Conservation (phyloP, 2,113 vertebrate species). For the Pampusana beccarii region DNA sequence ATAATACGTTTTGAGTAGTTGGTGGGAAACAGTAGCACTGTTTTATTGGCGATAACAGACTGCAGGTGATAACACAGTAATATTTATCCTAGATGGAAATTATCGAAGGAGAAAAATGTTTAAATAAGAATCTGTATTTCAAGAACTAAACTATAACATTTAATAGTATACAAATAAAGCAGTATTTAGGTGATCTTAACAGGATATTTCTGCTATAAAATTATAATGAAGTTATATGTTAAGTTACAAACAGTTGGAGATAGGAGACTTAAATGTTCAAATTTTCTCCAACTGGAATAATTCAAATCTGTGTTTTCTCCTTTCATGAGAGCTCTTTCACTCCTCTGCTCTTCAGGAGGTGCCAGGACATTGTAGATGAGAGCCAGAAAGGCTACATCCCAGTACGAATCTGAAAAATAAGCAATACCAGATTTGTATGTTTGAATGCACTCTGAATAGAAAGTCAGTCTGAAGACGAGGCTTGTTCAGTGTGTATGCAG, state of each 20-base stretch:
- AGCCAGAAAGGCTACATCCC: not conserved
- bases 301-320: not conserved
- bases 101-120: constrained; percentile 1
- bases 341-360: not conserved
- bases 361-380: no score
- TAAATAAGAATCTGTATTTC: not conserved
- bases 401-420: not conserved
- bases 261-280: not conserved
- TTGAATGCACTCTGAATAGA: not conserved
- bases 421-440: not conserved
- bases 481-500: not conserved
- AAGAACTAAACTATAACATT: not conserved
- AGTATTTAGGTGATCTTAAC: not conserved
- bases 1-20: not conserved
- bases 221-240: not conserved
- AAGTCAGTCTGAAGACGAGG: not conserved
- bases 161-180: not conserved
- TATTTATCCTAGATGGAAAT: not conserved
- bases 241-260: not conserved
- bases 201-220: not conserved
- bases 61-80: not conserved
- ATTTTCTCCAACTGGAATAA: not conserved
- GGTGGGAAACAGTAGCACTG: not conserved
- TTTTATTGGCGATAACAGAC: not conserved
- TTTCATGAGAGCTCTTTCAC: not conserved